Percentiles rank a stretch among this genome's conserved stretches.
Evolutionary conservation across 1,140 invertebrate species (phyloP).

Genomic region (Sweltsa coloradensis): DNA sequence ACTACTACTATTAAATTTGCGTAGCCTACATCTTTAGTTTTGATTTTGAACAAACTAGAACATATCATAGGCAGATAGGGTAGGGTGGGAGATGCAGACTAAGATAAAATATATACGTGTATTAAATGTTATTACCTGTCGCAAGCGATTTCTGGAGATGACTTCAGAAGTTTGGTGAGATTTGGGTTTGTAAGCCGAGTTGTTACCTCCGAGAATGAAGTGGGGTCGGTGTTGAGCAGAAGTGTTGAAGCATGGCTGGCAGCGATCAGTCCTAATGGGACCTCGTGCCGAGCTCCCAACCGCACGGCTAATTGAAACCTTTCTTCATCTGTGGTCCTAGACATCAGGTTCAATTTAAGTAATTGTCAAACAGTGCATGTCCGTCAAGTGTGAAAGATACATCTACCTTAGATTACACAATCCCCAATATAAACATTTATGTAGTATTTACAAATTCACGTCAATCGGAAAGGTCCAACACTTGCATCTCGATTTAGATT

Average conservation of each 20-base stretch:
- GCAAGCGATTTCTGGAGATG: constrained; percentile 9
- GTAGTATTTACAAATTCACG: no score
- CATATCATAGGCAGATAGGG: background rate
- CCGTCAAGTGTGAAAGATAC: no score
- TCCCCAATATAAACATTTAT: no score
- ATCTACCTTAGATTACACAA: no score
- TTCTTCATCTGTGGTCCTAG: constrained; percentile 17
- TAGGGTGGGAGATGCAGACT: background rate
- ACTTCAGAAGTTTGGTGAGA: constrained; percentile 12
- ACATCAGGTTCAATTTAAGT: no score
- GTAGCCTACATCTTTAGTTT: background rate
- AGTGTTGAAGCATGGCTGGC: constrained; percentile 15
- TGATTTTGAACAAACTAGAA: background rate
- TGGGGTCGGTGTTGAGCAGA: constrained; percentile 7
- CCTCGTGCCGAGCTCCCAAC: constrained; percentile 15
- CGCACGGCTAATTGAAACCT: constrained; percentile 17
- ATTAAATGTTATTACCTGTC: constrained; percentile 11
- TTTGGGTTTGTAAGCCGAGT: constrained; percentile 12
- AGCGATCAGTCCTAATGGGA: constrained; percentile 13
- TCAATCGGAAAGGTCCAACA: no score
- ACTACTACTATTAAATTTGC: background rate
- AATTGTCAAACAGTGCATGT: no score
- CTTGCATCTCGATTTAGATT: no score
- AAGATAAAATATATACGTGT: background rate
- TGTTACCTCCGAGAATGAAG: constrained; percentile 5